Percentiles rank a stretch among this genome's conserved stretches.
Evolutionary conservation across 2,113 vertebrate genomes (phyloP).

Genomic region (Leucoraja erinaceus): DNA sequence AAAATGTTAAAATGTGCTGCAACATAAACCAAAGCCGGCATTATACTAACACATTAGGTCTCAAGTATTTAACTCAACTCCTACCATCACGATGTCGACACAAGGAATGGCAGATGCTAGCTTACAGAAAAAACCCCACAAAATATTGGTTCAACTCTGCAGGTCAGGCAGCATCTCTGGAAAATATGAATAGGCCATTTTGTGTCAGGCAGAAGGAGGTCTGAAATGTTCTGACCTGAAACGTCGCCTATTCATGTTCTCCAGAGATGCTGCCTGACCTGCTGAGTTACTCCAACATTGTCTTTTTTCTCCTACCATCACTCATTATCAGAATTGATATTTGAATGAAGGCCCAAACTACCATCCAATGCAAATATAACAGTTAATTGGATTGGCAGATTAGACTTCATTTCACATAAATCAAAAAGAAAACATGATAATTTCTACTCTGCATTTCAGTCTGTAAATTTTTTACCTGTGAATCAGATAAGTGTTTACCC

Average conservation of each 20-base stretch:
- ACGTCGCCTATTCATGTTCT: no score
- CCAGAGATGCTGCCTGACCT: no score
- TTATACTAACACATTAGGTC: not conserved
- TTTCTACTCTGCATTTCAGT: not conserved
- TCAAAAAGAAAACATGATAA: not conserved
- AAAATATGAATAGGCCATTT: no score
- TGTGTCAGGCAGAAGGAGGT: no score
- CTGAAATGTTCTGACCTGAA: no score
- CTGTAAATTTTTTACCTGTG: not conserved
- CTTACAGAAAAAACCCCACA: no score
- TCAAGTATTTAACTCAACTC: not conserved
- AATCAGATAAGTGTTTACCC: not conserved
- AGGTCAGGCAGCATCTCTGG: no score
- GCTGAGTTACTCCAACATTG: no score
- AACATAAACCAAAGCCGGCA: not conserved
- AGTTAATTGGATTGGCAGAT: no score
- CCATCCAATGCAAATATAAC: not conserved
- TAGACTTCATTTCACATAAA: not conserved
- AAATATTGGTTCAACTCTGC: no score
- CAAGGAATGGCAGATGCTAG: no score
- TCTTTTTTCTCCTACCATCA: not conserved
- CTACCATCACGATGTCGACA: not conserved
- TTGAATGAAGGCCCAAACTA: not conserved
- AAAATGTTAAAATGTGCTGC: not conserved
- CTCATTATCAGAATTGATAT: not conserved